These are phyloP conservation scores for Metellina segmentata DNA, from an alignment of 2,888 invertebrate genomes.

Conservation along the genomic window DNA sequence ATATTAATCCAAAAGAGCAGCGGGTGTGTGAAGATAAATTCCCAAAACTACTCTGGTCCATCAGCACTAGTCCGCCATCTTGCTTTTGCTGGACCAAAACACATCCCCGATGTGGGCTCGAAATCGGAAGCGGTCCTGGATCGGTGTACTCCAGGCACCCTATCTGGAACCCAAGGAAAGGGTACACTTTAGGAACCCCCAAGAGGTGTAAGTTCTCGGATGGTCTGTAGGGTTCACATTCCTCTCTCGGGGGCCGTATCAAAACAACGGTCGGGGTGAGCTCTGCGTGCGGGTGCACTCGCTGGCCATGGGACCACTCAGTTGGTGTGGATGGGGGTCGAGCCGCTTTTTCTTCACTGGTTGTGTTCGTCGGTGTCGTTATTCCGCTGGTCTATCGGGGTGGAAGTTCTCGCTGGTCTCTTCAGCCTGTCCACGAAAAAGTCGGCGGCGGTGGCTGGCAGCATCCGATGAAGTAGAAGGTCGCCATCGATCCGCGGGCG, in stretches of 20 bases:
- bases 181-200: conserved; percentile 14
- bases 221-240: conserved; percentile 25
- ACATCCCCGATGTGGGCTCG: conserved; percentile 1
- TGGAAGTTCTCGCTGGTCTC: no score
- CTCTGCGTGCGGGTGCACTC: conserved; percentile 27
- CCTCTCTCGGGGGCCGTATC: conserved; percentile 23
- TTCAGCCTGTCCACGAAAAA: no score
- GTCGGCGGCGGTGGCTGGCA: background rate
- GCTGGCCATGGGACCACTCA: background rate
- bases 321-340: background rate
- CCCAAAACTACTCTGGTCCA: conserved; percentile 44
- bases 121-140: conserved; percentile 7
- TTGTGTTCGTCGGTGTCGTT: no score
- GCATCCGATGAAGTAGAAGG: conserved; percentile 34
- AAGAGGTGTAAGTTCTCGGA: conserved; percentile 18
- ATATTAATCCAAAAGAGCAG: conserved; percentile 18
- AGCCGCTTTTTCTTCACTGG: background rate
- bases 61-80: conserved; percentile 63
- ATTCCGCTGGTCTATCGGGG: no score
- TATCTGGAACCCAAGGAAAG: background rate
- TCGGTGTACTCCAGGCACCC: background rate
- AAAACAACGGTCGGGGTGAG: conserved; percentile 49
- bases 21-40: conserved; percentile 6
- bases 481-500: conserved; percentile 57
- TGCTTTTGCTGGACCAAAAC: conserved; percentile 58